phyloP scores from a whole-genome alignment of 2,888 invertebrate species.

The Elegia similella region DNA sequence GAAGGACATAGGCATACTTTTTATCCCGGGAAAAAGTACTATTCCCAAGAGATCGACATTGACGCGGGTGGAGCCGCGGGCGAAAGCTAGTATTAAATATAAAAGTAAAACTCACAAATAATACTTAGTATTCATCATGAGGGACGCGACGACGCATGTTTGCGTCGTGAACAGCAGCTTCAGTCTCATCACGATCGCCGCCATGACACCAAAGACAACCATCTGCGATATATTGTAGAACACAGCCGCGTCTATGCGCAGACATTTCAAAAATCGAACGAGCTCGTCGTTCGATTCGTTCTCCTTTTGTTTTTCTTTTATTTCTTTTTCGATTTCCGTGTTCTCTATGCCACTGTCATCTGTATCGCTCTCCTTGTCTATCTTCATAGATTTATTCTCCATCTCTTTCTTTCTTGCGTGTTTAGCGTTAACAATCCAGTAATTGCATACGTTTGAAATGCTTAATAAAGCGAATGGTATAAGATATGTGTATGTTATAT shows the following conservation, averaged over 20 bases:
- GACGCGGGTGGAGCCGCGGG: too few species aligned
- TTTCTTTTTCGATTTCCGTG: constrained; percentile 51
- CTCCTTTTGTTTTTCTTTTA: constrained; percentile 24
- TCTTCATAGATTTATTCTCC: constrained; percentile 32
- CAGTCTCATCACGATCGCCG: constrained; percentile 88
- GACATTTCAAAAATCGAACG: constrained; percentile 49
- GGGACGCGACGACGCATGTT: constrained; percentile 86
- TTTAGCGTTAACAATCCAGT: constrained; percentile 49
- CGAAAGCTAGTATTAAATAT: background rate
- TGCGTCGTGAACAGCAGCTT: constrained; percentile 90
- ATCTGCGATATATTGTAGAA: constrained; percentile 88
- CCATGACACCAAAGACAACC: constrained; percentile 86
- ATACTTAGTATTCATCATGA: constrained; percentile 83
- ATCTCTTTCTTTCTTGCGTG: constrained; percentile 21
- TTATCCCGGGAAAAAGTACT: too few species aligned
- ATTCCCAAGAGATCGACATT: too few species aligned
- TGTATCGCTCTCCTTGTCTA: constrained; percentile 47
- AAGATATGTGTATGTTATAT: constrained; percentile 78
- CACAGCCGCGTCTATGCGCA: constrained; percentile 76
- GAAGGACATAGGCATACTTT: too few species aligned
- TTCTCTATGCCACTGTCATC: constrained; percentile 81
- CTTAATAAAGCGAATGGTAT: constrained; percentile 80
- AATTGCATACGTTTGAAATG: constrained; percentile 53
- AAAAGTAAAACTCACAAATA: constrained; percentile 56
- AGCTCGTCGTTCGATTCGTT: constrained; percentile 25